phyloP scores from a whole-genome alignment of 2,113 vertebrate species.

The Pedetes capensis region DNA sequence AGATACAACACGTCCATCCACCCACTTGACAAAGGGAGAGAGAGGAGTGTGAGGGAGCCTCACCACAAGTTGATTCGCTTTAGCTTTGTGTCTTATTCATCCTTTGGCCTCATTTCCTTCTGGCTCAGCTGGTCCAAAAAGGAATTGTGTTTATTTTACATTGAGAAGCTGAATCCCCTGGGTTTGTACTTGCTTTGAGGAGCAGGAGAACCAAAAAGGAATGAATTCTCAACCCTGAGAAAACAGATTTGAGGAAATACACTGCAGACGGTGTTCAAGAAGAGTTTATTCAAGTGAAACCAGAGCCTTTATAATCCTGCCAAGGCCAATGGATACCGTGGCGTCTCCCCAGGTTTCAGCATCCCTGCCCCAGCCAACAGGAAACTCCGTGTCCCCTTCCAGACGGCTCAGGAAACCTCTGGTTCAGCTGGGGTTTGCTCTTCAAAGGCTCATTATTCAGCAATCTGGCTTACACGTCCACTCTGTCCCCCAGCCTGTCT shows the following conservation, averaged over 20 bases:
- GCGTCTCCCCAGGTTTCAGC: neutral
- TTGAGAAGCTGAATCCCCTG: constrained; percentile 20
- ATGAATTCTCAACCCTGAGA: constrained; percentile 54
- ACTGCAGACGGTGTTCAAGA: constrained; percentile 49
- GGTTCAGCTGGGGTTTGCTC: neutral
- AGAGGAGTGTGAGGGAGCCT: neutral
- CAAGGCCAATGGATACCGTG: neutral
- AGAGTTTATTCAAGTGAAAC: constrained; percentile 51
- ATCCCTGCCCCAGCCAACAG: neutral
- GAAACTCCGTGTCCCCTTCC: neutral
- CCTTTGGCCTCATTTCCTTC: constrained; percentile 40
- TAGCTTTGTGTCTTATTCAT: constrained; percentile 28
- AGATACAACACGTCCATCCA: no score
- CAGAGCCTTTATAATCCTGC: constrained; percentile 6
- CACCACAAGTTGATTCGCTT: neutral
- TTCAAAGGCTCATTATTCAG: constrained; percentile 47
- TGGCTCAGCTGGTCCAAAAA: constrained; percentile 39
- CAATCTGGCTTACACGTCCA: neutral
- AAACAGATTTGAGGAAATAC: constrained; percentile 58
- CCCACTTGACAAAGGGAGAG: neutral
- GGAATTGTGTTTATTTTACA: constrained; percentile 64
- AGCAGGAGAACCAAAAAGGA: constrained; percentile 48
- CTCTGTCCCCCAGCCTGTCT: neutral
- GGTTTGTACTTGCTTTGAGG: constrained; percentile 35
- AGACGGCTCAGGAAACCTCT: constrained; percentile 22